These are phyloP conservation scores for Dolichotis patagonum DNA, from an alignment of 2,113 vertebrate genomes.

Conservation along the genomic window DNA sequence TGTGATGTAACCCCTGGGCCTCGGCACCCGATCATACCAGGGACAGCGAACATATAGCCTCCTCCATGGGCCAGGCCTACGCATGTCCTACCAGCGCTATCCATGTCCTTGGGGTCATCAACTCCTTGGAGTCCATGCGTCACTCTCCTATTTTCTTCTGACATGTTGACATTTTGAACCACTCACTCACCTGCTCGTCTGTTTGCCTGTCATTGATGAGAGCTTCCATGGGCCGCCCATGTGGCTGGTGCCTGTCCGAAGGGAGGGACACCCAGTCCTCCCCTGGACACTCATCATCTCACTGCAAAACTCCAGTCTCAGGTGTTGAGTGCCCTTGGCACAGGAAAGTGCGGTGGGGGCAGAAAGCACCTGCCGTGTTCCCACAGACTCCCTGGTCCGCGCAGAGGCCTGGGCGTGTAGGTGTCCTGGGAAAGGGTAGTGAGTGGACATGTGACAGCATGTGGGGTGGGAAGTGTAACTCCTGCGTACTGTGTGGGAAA, in stretches of 20 bases:
- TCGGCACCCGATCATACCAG: accelerated
- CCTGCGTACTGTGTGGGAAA: accelerated
- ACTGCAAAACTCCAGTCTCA: accelerated
- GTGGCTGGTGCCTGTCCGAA: background rate
- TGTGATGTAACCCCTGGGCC: background rate
- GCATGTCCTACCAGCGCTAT: background rate
- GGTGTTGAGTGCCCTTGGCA: no score
- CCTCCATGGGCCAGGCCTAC: accelerated
- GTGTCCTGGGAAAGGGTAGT: background rate
- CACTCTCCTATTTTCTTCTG: background rate
- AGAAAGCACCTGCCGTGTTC: background rate
- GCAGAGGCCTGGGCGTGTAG: background rate
- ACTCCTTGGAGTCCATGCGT: background rate
- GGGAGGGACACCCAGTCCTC: background rate
- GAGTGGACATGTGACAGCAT: background rate
- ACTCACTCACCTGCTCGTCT: background rate
- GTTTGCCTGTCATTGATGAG: background rate
- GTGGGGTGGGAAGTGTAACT: background rate
- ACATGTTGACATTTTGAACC: background rate
- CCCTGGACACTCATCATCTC: background rate
- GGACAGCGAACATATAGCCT: background rate
- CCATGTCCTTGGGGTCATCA: accelerated
- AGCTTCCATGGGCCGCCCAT: background rate
- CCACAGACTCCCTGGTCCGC: background rate
- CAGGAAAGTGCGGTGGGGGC: accelerated